Percentiles rank a stretch among this genome's conserved stretches.
Evolutionary conservation across 1,140 invertebrate species (phyloP).

Genomic region (Pseudomyrmex flavicornis): DNA sequence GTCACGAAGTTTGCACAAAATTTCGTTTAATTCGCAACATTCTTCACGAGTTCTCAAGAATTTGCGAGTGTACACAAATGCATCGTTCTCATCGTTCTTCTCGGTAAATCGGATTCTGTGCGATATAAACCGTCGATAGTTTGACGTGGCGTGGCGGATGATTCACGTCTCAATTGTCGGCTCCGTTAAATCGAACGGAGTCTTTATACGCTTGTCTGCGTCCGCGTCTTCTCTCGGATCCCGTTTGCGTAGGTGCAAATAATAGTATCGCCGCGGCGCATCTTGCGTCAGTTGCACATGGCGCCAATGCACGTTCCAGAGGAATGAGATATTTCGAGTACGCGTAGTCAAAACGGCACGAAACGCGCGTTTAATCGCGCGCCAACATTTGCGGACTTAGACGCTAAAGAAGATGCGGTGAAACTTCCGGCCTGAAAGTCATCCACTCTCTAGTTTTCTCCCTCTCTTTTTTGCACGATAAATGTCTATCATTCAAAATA

Average conservation of each 20-base stretch:
- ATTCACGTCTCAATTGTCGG: conserved; percentile 17
- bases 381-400: neutral
- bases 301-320: conserved; percentile 31
- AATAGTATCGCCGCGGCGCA: conserved; percentile 50
- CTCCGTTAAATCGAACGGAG: conserved; percentile 35
- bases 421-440: too few species aligned
- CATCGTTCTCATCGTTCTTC: neutral
- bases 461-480: too few species aligned
- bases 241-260: conserved; percentile 52
- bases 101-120: neutral
- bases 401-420: too few species aligned
- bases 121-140: neutral
- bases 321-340: conserved; percentile 44
- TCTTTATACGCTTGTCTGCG: conserved; percentile 16
- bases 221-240: conserved; percentile 12
- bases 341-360: conserved; percentile 25
- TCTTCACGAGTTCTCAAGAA: too few species aligned
- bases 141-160: neutral
- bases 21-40: too few species aligned
- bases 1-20: too few species aligned
- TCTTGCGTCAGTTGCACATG: conserved; percentile 48
- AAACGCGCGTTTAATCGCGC: conserved; percentile 20
- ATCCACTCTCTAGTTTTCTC: too few species aligned
- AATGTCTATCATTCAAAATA: too few species aligned
- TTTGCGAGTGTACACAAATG: neutral